Conservation (phyloP, 2,888 invertebrate genomes). For the Heliconius ismenius region DNA sequence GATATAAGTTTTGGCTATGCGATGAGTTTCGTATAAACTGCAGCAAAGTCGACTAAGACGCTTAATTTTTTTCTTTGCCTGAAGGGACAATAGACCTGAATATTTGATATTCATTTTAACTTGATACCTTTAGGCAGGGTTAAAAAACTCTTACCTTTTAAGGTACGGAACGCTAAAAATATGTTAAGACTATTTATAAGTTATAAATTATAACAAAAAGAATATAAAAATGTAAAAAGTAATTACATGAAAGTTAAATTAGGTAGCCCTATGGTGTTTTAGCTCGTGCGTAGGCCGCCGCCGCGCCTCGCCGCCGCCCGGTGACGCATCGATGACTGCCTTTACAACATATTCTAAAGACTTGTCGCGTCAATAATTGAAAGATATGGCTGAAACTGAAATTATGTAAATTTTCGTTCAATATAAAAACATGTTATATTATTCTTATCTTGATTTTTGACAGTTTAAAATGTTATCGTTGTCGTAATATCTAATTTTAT, state of each 20-base stretch:
- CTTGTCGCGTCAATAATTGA: constrained; percentile 43
- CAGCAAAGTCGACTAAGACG: too few species aligned
- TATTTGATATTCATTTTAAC: too few species aligned
- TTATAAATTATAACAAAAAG: too few species aligned
- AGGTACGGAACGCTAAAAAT: too few species aligned
- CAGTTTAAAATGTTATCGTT: not conserved
- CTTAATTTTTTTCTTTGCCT: too few species aligned
- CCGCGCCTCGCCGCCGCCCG: constrained; percentile 64
- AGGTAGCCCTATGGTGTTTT: constrained; percentile 35
- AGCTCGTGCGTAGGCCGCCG: constrained; percentile 59
- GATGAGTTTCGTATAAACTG: too few species aligned
- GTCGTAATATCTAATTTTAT: not conserved
- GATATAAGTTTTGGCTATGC: too few species aligned
- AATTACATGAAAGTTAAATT: not conserved
- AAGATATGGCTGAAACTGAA: constrained; percentile 3
- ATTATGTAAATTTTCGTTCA: not conserved
- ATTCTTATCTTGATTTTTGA: not conserved
- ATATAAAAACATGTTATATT: not conserved
- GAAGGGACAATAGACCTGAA: too few species aligned
- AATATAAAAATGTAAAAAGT: too few species aligned
- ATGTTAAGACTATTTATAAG: too few species aligned
- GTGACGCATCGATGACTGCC: constrained; percentile 62
- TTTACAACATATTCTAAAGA: constrained; percentile 44
- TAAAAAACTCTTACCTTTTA: too few species aligned
- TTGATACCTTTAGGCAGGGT: too few species aligned